Evolutionary conservation across 2,888 invertebrate species (phyloP).

Genomic region (Pollenia griseotomentosa): DNA sequence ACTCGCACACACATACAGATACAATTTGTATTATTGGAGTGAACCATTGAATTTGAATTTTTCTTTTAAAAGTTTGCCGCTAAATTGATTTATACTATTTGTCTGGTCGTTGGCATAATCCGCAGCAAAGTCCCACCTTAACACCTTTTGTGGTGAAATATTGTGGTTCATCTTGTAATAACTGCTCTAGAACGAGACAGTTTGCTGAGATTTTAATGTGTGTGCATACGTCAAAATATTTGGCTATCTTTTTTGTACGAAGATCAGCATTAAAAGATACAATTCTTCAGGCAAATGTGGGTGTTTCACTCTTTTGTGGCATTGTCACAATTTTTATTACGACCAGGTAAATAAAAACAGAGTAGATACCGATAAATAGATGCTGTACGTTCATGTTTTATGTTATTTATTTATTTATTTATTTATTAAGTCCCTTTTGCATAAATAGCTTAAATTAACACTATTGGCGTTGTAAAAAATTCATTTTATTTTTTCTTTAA

Average conservation of each 20-base stretch:
- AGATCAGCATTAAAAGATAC: not conserved
- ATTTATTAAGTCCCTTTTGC: not conserved
- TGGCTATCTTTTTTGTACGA: not conserved
- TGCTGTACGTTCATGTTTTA: not conserved
- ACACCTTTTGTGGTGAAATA: conserved; percentile 44
- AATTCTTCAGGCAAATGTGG: not conserved
- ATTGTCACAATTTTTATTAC: conserved; percentile 15
- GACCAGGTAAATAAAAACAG: conserved; percentile 5
- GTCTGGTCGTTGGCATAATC: conserved; percentile 31
- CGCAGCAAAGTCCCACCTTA: conserved; percentile 18
- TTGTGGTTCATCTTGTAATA: conserved; percentile 28
- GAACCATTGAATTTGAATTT: conserved; percentile 18
- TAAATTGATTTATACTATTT: conserved; percentile 56
- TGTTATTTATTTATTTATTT: not conserved
- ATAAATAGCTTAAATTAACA: not conserved
- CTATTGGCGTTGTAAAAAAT: too few relatives aligned
- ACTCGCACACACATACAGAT: not conserved
- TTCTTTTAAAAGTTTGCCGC: conserved; percentile 53
- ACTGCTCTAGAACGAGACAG: not conserved
- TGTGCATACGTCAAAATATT: not conserved
- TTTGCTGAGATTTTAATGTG: too few relatives aligned
- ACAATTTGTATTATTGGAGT: not conserved
- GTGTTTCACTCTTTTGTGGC: conserved; percentile 44
- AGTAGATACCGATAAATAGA: not conserved
- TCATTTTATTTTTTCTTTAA: too few relatives aligned